phyloP scores from a whole-genome alignment of 2,888 invertebrate species.

The Himalopsyche japonica region DNA sequence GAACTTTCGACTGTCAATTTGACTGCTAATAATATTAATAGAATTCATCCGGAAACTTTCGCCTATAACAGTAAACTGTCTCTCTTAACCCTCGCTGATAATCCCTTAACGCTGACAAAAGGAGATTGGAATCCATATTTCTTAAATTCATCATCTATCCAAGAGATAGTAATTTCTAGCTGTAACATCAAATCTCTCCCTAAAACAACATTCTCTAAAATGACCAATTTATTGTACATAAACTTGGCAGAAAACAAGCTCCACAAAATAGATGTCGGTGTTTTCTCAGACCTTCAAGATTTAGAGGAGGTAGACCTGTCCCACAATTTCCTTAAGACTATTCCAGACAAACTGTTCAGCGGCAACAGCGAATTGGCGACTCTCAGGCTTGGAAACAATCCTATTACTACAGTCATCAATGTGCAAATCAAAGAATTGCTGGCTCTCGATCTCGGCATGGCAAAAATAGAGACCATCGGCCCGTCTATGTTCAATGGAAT shows the following conservation, averaged over 20 bases:
- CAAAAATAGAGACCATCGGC: slow-evolving; percentile 67
- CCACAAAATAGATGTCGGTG: slow-evolving; percentile 61
- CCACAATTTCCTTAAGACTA: slow-evolving; percentile 66
- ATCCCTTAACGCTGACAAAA: slow-evolving; percentile 58
- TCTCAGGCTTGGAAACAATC: slow-evolving; percentile 71
- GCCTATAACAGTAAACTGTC: slow-evolving; percentile 67
- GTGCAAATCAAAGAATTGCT: slow-evolving; percentile 67
- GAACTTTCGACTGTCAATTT: slow-evolving; percentile 71
- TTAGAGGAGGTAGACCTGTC: slow-evolving; percentile 75
- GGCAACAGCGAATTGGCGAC: slow-evolving; percentile 68
- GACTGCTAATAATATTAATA: slow-evolving; percentile 68
- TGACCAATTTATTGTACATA: slow-evolving; percentile 68
- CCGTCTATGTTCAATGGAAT: slow-evolving; percentile 68
- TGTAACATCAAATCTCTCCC: slow-evolving; percentile 70
- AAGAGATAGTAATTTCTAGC: slow-evolving; percentile 72
- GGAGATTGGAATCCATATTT: slow-evolving; percentile 51
- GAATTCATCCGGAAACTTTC: slow-evolving; percentile 72
- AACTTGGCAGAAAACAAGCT: slow-evolving; percentile 72
- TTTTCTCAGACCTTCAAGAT: slow-evolving; percentile 65
- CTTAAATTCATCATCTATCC: slow-evolving; percentile 65
- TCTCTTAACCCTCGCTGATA: slow-evolving; percentile 68
- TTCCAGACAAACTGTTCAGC: slow-evolving; percentile 68
- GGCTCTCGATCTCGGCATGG: slow-evolving; percentile 70
- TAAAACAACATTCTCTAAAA: slow-evolving; percentile 65
- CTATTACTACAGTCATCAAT: slow-evolving; percentile 65